These are phyloP conservation scores for Euthynnus affinis DNA, from an alignment of 2,797 vertebrate genomes.

Conservation along the genomic window DNA sequence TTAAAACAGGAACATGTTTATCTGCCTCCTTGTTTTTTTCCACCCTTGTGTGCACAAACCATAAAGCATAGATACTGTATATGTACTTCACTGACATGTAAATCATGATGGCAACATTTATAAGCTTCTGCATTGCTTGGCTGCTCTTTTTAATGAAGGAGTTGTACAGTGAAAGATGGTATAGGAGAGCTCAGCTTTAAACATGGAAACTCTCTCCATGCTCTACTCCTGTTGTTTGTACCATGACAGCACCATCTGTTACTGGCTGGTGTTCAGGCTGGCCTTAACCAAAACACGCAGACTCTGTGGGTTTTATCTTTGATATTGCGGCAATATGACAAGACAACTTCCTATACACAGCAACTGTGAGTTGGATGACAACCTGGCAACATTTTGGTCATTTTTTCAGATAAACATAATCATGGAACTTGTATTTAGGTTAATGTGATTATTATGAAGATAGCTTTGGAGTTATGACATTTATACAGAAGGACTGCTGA, in stretches of 20 bases:
- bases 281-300: conserved; percentile 62
- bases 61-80: conserved; percentile 1
- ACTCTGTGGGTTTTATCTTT: conserved; percentile 61
- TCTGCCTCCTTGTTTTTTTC: not conserved
- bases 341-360: conserved; percentile 38
- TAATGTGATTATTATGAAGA: not conserved
- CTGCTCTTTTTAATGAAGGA: conserved; percentile 31
- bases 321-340: conserved; percentile 50
- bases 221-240: conserved; percentile 66
- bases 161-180: conserved; percentile 25
- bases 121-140: conserved; percentile 18
- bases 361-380: conserved; percentile 33
- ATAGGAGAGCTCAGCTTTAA: conserved; percentile 32
- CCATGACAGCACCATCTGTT: conserved; percentile 77
- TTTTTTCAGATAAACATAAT: conserved; percentile 17
- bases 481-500: not conserved
- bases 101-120: not conserved
- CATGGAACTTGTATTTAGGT: not conserved
- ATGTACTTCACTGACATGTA: conserved; percentile 7
- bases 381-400: not conserved
- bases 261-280: conserved; percentile 71
- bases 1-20: conserved; percentile 13
- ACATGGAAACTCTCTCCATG: conserved; percentile 49
- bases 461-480: not conserved
- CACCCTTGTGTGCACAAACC: not conserved